Evolutionary conservation across 2,113 vertebrate species (phyloP).

Genomic region (Rafetus swinhoei): DNA sequence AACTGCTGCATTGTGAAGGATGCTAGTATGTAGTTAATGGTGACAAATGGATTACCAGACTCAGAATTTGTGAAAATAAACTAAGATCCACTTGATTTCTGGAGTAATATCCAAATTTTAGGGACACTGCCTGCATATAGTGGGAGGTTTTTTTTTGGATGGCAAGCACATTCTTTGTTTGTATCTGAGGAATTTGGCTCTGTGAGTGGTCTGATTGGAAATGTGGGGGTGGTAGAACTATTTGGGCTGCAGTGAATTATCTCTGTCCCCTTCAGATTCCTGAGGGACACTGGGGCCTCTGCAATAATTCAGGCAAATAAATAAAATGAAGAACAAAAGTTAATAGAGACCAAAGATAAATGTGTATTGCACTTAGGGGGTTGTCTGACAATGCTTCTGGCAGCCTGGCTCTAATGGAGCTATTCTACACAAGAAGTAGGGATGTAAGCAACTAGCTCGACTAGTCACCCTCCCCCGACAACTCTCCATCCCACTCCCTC

Average conservation of each 20-base stretch:
- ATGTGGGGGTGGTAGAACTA: neutral
- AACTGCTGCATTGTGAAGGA: neutral
- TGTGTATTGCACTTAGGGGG: neutral
- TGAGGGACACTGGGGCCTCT: neutral
- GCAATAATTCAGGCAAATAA: neutral
- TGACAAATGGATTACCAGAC: neutral
- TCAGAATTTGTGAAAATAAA: conserved; percentile 18
- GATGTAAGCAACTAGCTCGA: no score
- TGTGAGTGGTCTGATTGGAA: no score
- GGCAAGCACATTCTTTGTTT: neutral
- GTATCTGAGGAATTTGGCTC: no score
- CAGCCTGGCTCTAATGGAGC: accelerated
- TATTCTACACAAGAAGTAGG: neutral
- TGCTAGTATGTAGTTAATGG: neutral
- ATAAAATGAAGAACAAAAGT: no score
- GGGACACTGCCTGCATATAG: accelerated
- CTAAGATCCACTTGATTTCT: neutral
- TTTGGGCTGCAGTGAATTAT: neutral
- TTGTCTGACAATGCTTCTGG: neutral
- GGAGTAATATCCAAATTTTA: neutral
- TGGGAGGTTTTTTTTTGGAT: neutral
- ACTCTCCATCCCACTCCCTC: no score
- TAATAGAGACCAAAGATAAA: no score
- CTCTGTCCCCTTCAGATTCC: neutral
- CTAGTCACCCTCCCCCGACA: no score